Evolutionary conservation across 2,888 invertebrate genomes (phyloP), one percentile per base, ranked within the genome.

Genomic region (Cryptus armator): DNA sequence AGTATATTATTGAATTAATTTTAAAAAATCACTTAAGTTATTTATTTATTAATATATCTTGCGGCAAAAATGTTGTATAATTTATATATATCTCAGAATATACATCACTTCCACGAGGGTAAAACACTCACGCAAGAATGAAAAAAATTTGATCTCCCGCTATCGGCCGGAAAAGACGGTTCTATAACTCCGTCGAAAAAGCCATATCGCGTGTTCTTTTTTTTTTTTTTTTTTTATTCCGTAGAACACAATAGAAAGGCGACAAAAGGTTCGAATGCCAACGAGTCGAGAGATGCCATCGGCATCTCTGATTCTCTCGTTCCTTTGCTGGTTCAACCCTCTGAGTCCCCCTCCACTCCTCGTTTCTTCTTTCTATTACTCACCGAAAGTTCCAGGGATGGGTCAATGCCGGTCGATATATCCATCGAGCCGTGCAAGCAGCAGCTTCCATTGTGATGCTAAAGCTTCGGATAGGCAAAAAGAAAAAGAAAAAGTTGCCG

Each of bases 241-340:
- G 0, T 48, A 2, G 12, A 48, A 48, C 14, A 48, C 64, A 51
- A 75, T 53, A 70, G 14, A 64, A 43, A 62, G 70, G 44, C 56
- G 88, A 90, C 88, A 90, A 90, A 89, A 90, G 88, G 88, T 90
- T 90, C 89, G 89, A 90, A 90, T 89, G 86, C 87, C 88, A 86
- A 75, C 84, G 85, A 81, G 71, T 37, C 37, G 37, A 9, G 66
- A 44, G 81, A 81, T 67, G 37, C 76, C 43, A 44, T 48, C 48
- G 70, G 75, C 43, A 70, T 81, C 70, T 70, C 46, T 53, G 70
- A 75, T 53, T 81, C 81, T 75, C 68, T 62, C 59, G 62, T 71
- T 85, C 86, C 83, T 84, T 85, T 79, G 71, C 68, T 66, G 48
- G 10, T 59, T 67, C 66, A 51, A 32, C 19, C 32, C 51, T 78